Percentiles rank a stretch among this genome's conserved stretches.
Conservation (phyloP, 2,797 vertebrate genomes). For the Xenops minutus region DNA sequence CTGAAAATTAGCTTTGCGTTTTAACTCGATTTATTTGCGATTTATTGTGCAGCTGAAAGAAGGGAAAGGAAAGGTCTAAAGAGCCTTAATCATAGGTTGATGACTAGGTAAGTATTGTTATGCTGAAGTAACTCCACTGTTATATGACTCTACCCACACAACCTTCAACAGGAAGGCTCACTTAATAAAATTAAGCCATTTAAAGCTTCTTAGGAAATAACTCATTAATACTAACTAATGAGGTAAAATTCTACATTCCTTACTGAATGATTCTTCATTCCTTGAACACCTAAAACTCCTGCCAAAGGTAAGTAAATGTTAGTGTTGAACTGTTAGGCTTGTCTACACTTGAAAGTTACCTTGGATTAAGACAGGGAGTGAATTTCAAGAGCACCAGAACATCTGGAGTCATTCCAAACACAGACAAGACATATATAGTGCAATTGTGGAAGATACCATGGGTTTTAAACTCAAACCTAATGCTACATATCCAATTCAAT, state of each 20-base stretch:
- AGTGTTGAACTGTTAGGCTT: neutral
- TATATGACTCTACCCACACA: neutral
- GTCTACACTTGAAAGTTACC: slow-evolving; percentile 37
- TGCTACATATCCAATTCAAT: neutral
- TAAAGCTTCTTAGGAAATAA: slow-evolving; percentile 37
- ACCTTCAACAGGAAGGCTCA: neutral
- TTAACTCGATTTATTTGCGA: neutral
- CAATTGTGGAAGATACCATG: neutral
- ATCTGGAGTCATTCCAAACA: slow-evolving; percentile 28
- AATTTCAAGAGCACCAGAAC: slow-evolving; percentile 31
- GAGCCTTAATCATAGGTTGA: neutral
- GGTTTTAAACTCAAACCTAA: neutral
- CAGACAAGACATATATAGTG: neutral
- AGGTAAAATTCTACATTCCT: slow-evolving; percentile 20
- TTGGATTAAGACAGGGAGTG: slow-evolving; percentile 26
- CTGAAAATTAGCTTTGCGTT: no score
- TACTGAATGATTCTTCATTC: slow-evolving; percentile 21
- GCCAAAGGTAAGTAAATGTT: slow-evolving; percentile 3
- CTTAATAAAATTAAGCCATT: slow-evolving; percentile 5
- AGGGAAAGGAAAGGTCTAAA: neutral
- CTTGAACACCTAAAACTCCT: slow-evolving; percentile 33
- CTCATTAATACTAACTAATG: slow-evolving; percentile 24
- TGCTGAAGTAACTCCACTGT: neutral
- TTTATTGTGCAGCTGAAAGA: neutral
- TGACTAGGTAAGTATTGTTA: neutral